Base-by-base conservation (phyloP, 2,797 vertebrate species). In the Clarias platycephalus region DNA sequence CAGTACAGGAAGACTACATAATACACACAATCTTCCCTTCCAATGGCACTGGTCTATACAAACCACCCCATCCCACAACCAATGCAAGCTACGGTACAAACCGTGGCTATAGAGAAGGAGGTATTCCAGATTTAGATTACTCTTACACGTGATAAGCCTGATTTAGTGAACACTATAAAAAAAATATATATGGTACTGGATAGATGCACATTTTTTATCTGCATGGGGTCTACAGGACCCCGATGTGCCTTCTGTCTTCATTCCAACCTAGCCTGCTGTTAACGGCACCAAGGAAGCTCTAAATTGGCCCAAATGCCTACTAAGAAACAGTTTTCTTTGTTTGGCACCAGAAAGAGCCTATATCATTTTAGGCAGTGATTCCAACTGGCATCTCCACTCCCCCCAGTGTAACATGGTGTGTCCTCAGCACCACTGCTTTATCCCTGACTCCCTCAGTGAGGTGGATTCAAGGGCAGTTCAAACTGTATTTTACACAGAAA, bases 11-110 rank as follows among this genome's bases (percentile, higher is more conserved):
- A 90, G 97, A 98, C 91, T 97, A 97, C 58, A 96, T 97, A 87
- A 97, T 98, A 87, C 97, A 97, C 82, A 98, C 97, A 88, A 98
- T 98, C 91, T 98, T 96, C 91, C 97, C 97, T 67, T 97, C 97
- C 86, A 97, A 97, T 2, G 96, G 96, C 93, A 97, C 96, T 84
- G 95, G 96, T 87, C 92, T 97, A 85, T 97, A 97, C 92, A 97
- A 97, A 93, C 95, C 94, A 80, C 91, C 94, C 64, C 95, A 95
- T 89, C 94, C 96, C 86, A 94, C 95, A 94, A 93, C 93, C 84
- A 96, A 94, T 88, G 89, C 93, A 63, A 95, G 95, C 89, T 97
- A 97, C 22, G 95, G 96, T 88, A 96, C 96, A 90, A 97, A 97
- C 53, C 95, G 97, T 20, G 97, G 97, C 87, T 97, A 97, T 89